Evolutionary conservation across 1,140 invertebrate species (phyloP).

Genomic region (Euwallacea fornicatus): DNA sequence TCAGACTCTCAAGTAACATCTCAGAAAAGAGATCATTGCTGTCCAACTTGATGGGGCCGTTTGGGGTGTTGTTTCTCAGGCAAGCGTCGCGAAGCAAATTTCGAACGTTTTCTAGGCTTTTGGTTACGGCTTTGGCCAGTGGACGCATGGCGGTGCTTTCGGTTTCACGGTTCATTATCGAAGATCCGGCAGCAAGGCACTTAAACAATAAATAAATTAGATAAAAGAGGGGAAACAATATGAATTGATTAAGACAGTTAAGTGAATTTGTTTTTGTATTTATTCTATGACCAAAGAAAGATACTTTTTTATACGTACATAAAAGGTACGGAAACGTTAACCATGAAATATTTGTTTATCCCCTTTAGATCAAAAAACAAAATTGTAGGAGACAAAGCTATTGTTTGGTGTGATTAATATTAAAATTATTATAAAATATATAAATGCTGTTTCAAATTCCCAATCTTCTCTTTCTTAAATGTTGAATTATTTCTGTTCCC

Average conservation of each 20-base stretch:
- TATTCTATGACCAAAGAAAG: too few species aligned
- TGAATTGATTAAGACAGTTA: neutral
- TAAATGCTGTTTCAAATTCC: too few species aligned
- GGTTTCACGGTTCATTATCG: conserved; percentile 93
- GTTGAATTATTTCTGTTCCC: too few species aligned
- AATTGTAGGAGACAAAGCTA: too few species aligned
- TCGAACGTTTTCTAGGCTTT: conserved; percentile 90
- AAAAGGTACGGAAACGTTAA: too few species aligned
- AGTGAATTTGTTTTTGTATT: neutral
- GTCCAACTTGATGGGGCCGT: conserved; percentile 58
- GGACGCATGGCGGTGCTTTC: conserved; percentile 97
- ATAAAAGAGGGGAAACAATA: neutral
- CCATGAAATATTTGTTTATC: too few species aligned
- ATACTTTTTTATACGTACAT: too few species aligned
- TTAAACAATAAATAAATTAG: conserved; percentile 50
- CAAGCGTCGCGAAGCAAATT: conserved; percentile 86
- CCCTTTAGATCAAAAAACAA: too few species aligned
- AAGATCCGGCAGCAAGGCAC: conserved; percentile 89
- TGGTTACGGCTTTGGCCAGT: conserved; percentile 90
- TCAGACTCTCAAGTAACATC: conserved; percentile 82
- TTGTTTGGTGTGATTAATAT: too few species aligned
- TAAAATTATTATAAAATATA: too few species aligned
- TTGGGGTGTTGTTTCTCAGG: conserved; percentile 62
- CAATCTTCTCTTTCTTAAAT: too few species aligned
- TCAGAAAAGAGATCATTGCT: conserved; percentile 64